Evolutionary conservation across 2,113 vertebrate species (phyloP).

Genomic region (Acrocephalus kingi): DNA sequence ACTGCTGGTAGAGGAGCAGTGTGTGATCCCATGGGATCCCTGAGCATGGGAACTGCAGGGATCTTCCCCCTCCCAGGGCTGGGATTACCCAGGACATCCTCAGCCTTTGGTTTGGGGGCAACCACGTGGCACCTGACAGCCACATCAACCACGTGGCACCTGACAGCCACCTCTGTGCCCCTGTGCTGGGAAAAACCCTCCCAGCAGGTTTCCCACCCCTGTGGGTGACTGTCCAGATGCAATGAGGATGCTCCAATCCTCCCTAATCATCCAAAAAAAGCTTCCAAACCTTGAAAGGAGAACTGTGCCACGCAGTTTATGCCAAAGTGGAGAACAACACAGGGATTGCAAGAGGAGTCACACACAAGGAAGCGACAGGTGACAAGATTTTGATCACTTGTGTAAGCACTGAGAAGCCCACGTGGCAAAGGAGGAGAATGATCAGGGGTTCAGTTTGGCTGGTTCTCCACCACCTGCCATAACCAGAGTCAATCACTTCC

Average conservation of each 20-base stretch:
- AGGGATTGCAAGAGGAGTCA: neutral
- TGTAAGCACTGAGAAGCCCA: neutral
- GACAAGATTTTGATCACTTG: neutral
- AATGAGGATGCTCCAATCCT: neutral
- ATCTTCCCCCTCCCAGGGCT: neutral
- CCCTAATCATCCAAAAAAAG: neutral
- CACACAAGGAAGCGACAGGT: fast-evolving
- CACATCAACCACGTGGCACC: neutral
- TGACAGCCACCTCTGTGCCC: neutral
- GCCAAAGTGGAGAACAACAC: neutral
- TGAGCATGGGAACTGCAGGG: fast-evolving
- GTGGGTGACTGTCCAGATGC: no score
- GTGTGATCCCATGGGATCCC: neutral
- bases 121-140: neutral
- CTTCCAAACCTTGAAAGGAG: neutral
- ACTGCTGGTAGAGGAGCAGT: neutral
- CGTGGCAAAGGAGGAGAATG: neutral
- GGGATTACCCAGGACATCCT: no score
- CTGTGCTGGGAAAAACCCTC: neutral
- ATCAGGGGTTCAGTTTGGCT: neutral
- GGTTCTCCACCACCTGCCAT: neutral
- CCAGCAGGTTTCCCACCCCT: neutral
- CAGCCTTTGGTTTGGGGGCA: neutral
- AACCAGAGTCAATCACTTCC: neutral
- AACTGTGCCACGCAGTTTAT: neutral